phyloP scores from a whole-genome alignment of 1,140 invertebrate species.

The Aphidius ervi region DNA sequence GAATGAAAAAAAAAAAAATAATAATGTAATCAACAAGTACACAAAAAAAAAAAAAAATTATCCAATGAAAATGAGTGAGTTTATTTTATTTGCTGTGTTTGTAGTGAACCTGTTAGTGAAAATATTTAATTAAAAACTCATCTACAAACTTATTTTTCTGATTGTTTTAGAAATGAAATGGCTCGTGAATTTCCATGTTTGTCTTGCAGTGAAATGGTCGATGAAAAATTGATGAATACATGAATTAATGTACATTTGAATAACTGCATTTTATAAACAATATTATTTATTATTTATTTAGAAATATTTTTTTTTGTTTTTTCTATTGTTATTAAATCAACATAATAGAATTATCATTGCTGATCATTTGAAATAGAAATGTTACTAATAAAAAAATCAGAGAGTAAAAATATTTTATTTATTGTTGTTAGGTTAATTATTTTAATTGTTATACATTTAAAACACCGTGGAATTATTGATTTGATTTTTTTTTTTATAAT shows the following conservation, averaged over 20 bases:
- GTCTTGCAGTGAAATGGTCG: slow-evolving; percentile 40
- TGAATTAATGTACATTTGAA: slow-evolving; percentile 49
- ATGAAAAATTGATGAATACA: slow-evolving; percentile 38
- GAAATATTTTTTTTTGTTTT: not conserved
- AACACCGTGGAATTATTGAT: no score
- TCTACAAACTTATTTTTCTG: slow-evolving; percentile 59
- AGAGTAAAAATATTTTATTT: no score
- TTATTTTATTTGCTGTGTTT: slow-evolving; percentile 58
- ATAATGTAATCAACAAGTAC: slow-evolving; percentile 31
- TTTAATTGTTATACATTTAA: no score
- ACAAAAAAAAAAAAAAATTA: slow-evolving; percentile 27
- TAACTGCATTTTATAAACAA: slow-evolving; percentile 30
- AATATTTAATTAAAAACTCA: slow-evolving; percentile 57
- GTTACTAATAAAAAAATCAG: no score
- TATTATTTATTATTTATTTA: not conserved
- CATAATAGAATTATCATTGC: no score
- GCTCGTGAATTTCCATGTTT: slow-evolving; percentile 42
- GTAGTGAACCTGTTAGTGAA: slow-evolving; percentile 52
- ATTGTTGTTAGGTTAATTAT: no score
- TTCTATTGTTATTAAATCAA: no score
- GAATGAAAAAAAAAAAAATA: no score
- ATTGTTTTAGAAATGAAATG: slow-evolving; percentile 30
- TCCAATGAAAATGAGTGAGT: no score
- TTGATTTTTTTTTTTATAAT: no score
- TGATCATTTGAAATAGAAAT: no score